phyloP scores from a whole-genome alignment of 2,797 vertebrate genomes.

The Anabas testudineus region DNA sequence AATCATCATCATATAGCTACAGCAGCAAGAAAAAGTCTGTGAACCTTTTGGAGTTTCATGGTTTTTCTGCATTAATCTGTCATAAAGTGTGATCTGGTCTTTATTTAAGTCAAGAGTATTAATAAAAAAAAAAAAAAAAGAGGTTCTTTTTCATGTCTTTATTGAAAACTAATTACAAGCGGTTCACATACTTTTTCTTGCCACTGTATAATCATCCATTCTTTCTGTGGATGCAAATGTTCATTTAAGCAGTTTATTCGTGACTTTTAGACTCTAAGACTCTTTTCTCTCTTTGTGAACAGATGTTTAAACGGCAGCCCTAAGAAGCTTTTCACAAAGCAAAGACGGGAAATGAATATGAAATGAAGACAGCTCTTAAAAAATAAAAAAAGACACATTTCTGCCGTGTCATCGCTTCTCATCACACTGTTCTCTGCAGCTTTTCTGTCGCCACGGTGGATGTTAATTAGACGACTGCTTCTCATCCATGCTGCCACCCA shows the following conservation, averaged over 20 bases:
- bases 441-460: conserved; percentile 1
- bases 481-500: neutral
- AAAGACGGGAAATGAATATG: neutral
- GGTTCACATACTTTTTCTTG: too few species aligned
- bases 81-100: too few species aligned
- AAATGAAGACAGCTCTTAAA: conserved; percentile 8
- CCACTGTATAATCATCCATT: neutral
- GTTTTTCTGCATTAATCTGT: too few species aligned
- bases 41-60: too few species aligned
- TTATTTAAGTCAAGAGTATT: too few species aligned
- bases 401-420: conserved; percentile 3
- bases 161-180: too few species aligned
- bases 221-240: conserved; percentile 2
- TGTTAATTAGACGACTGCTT: conserved; percentile 40
- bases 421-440: conserved; percentile 1
- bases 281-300: neutral
- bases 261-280: neutral
- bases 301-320: conserved; percentile 6
- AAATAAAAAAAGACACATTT: neutral
- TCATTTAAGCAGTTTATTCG: conserved; percentile 9
- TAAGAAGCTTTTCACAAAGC: conserved; percentile 17
- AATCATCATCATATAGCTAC: too few species aligned
- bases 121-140: too few species aligned
- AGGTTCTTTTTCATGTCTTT: too few species aligned
- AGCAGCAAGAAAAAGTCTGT: too few species aligned